phyloP scores from a whole-genome alignment of 2,113 vertebrate species.

The Hippocampus zosterae region DNA sequence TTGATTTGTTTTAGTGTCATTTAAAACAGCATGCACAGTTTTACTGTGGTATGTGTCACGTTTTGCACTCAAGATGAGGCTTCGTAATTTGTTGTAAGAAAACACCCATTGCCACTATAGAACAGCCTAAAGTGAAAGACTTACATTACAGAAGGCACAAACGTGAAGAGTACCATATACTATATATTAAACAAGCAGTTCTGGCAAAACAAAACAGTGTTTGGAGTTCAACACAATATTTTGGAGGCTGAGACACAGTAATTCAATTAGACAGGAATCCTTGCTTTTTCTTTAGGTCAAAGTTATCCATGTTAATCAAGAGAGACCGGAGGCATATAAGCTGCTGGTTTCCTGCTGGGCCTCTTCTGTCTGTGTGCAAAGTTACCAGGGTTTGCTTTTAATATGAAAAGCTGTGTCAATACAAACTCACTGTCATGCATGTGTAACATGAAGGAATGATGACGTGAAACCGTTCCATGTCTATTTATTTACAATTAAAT shows the following conservation, averaged over 20 bases:
- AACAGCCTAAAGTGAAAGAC: no score
- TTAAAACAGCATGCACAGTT: no score
- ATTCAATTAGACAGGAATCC: constrained; percentile 85
- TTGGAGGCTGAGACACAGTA: constrained; percentile 75
- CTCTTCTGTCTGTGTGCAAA: constrained; percentile 51
- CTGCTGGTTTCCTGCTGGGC: constrained; percentile 68
- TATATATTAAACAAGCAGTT: constrained; percentile 51
- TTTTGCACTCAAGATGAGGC: no score
- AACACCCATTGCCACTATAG: no score
- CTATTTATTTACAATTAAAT: background rate
- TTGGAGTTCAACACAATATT: constrained; percentile 82
- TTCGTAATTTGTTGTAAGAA: no score
- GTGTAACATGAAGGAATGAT: background rate
- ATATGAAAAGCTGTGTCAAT: constrained; percentile 23
- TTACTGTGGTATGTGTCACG: no score
- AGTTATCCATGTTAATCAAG: constrained; percentile 75
- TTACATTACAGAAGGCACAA: no score
- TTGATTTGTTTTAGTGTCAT: no score
- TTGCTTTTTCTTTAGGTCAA: constrained; percentile 74
- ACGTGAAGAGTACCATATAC: background rate
- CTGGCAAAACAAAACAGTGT: constrained; percentile 60
- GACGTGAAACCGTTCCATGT: background rate
- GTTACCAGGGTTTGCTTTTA: constrained; percentile 25
- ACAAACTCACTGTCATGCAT: constrained; percentile 22
- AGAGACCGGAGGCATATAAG: constrained; percentile 68